Evolutionary conservation across 2,113 vertebrate species (phyloP).

Genomic region (Agapornis roseicollis): DNA sequence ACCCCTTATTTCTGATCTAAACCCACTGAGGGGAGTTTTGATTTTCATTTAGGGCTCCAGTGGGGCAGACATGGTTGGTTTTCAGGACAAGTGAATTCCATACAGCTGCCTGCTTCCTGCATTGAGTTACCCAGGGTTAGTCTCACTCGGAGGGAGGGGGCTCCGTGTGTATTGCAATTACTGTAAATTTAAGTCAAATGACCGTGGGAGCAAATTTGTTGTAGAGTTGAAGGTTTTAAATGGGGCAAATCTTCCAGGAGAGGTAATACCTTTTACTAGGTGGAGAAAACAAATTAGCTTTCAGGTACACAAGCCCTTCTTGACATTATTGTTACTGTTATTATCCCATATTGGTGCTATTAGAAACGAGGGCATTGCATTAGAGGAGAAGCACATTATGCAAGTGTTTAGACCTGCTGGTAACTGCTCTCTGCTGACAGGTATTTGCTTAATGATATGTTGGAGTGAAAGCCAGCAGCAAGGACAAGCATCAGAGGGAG

Average conservation of each 20-base stretch:
- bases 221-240: conserved; percentile 14
- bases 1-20: not conserved
- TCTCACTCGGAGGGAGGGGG: not conserved
- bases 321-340: conserved; percentile 25
- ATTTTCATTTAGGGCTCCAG: not conserved
- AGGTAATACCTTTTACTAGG: conserved; percentile 16
- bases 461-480: conserved; percentile 9
- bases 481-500: not conserved
- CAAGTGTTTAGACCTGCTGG: conserved; percentile 19
- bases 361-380: conserved; percentile 27
- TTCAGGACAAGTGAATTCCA: not conserved
- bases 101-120: not conserved
- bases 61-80: not conserved
- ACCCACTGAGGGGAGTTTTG: not conserved
- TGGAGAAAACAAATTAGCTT: conserved; percentile 48
- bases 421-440: conserved; percentile 53
- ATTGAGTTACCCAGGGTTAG: not conserved
- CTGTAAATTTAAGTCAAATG: conserved; percentile 7
- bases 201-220: not conserved
- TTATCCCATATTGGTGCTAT: conserved; percentile 4
- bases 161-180: not conserved
- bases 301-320: conserved; percentile 18
- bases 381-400: conserved; percentile 17
- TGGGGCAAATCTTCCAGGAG: conserved; percentile 3
- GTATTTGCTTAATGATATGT: conserved; percentile 48